Evolutionary conservation across 2,113 vertebrate genomes (phyloP), one percentile per base, ranked within the genome.

Genomic region (Pollachius pollachius): DNA sequence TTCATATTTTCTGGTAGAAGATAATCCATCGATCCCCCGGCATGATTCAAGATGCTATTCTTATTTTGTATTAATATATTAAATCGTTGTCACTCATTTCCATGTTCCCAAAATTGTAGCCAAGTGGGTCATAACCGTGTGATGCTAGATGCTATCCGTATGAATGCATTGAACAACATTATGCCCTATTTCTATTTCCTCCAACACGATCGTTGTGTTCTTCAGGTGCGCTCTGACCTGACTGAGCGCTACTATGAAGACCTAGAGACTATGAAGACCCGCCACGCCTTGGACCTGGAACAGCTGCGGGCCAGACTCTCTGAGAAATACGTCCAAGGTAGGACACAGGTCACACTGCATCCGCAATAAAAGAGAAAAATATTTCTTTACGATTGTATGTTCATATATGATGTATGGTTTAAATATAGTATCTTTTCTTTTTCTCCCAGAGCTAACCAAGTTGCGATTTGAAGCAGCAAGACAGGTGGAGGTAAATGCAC

Each of bases 261-360:
- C 84, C 92, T 90, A 17, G 90, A 94, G 69, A 88, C 91, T n/a
- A 75, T 93, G 58, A 95, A 92, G 76, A 89, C 77, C 48, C 91
- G 86, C 34, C 94, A 96, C 70, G 80, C 83, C 2, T 72, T 94
- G 65, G 93, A 95, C 58, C 85, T 95, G 12, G 94, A 96, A 75
- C 87, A 93, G 56, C 92, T 95, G 25, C 73, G 73, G 27, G 91
- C 92, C 19, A 89, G 12, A 56, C 89, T 95, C 57, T 94, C 93
- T 18, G 93, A 95, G 9, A 77, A 84, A 68, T 93, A 96, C 59
- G 74, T 93, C 57, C 89, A 84, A 94, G 96, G 96, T 96, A 15
- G 21, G 13, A 61, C 56, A 34, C 3, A 25, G 1, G 15, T 1
- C 21, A 1, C n/a, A 2, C 0, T 15, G 66, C 13, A 62, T 17